A percentile compares a stretch with the other conserved stretches of the same genome.
phyloP scores from a whole-genome alignment of 2,113 vertebrate species.

The Ctenomys sociabilis region DNA sequence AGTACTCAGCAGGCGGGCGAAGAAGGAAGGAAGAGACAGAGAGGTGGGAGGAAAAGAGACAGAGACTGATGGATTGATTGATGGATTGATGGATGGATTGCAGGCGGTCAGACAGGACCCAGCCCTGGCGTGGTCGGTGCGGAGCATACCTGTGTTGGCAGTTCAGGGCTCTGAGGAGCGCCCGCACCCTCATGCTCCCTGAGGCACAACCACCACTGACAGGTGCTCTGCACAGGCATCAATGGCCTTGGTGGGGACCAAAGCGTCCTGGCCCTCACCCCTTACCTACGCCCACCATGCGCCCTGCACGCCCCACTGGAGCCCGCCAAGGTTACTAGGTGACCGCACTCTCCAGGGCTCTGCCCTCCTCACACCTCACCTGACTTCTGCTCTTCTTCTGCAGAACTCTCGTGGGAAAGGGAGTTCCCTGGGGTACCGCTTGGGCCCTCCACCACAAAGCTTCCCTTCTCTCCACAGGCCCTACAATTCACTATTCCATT shows the following conservation, averaged over 20 bases:
- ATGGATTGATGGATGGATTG: too few relatives aligned
- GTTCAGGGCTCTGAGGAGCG: neutral
- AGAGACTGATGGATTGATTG: too few relatives aligned
- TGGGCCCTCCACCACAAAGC: neutral
- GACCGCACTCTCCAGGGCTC: neutral
- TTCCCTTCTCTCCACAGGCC: neutral
- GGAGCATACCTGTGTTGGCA: neutral
- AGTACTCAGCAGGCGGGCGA: neutral
- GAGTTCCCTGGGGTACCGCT: neutral
- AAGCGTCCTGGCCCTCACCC: neutral
- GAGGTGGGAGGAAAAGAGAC: fast-evolving
- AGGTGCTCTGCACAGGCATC: neutral
- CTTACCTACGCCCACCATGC: neutral
- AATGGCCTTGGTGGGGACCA: neutral
- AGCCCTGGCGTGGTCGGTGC: neutral
- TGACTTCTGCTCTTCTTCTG: neutral
- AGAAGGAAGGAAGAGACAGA: too few relatives aligned
- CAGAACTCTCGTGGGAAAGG: neutral
- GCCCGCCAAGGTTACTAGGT: neutral
- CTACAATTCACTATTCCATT: neutral
- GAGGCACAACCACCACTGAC: neutral
- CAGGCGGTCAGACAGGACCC: neutral
- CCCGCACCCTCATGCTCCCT: neutral
- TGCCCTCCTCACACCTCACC: too few relatives aligned
- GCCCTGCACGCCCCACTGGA: neutral